Conservation (phyloP, 2,888 invertebrate species). For the Callinectes sapidus region DNA sequence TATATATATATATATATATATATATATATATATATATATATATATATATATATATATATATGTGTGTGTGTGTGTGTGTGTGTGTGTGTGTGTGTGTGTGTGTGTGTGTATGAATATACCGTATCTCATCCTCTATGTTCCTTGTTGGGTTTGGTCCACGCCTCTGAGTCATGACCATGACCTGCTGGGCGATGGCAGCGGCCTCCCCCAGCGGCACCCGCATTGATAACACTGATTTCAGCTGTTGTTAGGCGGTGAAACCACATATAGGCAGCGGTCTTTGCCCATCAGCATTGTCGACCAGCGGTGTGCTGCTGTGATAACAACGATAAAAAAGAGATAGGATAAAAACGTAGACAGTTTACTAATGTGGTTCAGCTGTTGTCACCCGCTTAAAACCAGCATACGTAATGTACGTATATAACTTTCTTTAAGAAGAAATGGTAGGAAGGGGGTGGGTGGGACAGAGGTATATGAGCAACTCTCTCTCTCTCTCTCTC, state of each 20-base stretch:
- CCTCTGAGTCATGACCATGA: neutral
- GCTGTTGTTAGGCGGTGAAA: neutral
- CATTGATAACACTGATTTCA: neutral
- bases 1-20: too few relatives aligned
- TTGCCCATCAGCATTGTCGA: neutral
- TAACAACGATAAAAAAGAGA: neutral
- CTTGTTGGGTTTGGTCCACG: neutral
- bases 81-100: too few relatives aligned
- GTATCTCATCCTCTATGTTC: neutral
- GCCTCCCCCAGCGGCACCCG: neutral
- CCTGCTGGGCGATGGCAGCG: neutral
- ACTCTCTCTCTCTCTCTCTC: too few relatives aligned
- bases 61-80: too few relatives aligned
- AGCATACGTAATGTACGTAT: neutral
- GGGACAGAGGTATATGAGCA: too few relatives aligned
- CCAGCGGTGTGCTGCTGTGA: neutral
- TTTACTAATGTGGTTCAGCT: neutral
- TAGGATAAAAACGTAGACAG: neutral
- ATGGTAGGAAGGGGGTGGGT: neutral
- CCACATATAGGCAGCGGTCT: neutral
- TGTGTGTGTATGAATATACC: too few relatives aligned
- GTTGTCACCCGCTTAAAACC: neutral
- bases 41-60: neutral
- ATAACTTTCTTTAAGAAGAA: neutral
- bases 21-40: too few relatives aligned